Evolutionary conservation across 1,140 invertebrate genomes (phyloP).

Genomic region (Drosophila nebulosa): DNA sequence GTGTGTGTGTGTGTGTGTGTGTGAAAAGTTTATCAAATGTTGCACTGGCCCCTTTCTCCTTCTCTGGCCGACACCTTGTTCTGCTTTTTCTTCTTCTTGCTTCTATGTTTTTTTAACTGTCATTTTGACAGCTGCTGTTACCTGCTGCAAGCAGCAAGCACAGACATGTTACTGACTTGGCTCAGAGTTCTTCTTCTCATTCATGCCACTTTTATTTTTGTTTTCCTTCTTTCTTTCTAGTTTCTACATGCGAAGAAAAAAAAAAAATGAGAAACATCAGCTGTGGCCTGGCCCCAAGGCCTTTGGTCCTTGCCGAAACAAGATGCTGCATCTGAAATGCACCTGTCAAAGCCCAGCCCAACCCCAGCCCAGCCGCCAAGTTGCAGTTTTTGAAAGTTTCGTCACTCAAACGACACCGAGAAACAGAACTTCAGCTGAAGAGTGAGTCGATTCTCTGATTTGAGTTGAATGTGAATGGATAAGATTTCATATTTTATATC

Average conservation of each 20-base stretch:
- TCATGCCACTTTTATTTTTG: not conserved
- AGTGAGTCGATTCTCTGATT: too few relatives aligned
- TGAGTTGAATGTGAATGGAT: too few relatives aligned
- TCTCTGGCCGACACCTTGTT: not conserved
- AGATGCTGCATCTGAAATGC: not conserved
- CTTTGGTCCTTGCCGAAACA: not conserved
- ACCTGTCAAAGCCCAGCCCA: constrained; percentile 19
- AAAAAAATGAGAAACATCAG: not conserved
- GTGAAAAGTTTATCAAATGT: constrained; percentile 20
- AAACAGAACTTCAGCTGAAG: too few relatives aligned
- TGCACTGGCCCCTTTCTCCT: not conserved
- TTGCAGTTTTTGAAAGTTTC: constrained; percentile 2
- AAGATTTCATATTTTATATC: too few relatives aligned
- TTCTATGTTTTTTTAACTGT: constrained; percentile 24
- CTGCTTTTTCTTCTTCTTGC: too few relatives aligned
- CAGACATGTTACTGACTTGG: constrained; percentile 7
- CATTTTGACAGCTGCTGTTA: constrained; percentile 32
- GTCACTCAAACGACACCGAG: constrained; percentile 1
- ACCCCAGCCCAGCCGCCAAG: constrained; percentile 20
- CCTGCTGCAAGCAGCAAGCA: constrained; percentile 8
- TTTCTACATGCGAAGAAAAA: not conserved
- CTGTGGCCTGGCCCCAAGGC: not conserved
- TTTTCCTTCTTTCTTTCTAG: not conserved
- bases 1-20: not conserved
- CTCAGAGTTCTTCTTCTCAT: too few relatives aligned